A percentile compares a stretch with the other conserved stretches of the same genome.
These are phyloP conservation scores for Calcarius lapponicus DNA, from an alignment of 2,797 vertebrate genomes.

Conservation along the genomic window DNA sequence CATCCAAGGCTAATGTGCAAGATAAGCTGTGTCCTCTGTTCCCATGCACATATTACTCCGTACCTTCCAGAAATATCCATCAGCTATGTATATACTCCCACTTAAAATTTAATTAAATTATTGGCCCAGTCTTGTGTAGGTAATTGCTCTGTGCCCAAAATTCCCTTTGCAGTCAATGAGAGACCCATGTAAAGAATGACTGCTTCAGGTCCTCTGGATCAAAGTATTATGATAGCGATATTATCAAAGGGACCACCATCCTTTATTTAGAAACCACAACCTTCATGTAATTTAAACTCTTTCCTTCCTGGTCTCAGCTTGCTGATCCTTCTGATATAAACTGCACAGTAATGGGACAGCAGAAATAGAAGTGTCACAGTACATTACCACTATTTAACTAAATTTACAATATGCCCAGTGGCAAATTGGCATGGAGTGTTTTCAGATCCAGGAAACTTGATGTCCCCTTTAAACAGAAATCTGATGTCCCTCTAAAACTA, in stretches of 20 bases:
- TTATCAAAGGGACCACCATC: conserved; percentile 25
- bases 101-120: conserved; percentile 56
- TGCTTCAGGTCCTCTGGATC: not conserved
- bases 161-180: conserved; percentile 43
- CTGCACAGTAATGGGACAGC: not conserved
- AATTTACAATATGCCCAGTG: not conserved
- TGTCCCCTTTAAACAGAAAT: not conserved
- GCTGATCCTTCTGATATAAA: not conserved
- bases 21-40: not conserved
- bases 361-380: not conserved
- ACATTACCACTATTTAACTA: not conserved
- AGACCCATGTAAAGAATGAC: not conserved
- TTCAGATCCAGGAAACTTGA: not conserved
- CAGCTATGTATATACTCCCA: conserved; percentile 5
- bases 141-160: conserved; percentile 54
- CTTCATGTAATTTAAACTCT: conserved; percentile 18
- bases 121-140: not conserved
- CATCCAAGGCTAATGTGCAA: not conserved
- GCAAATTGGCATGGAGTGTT: not conserved
- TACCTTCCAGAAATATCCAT: conserved; percentile 20
- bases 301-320: not conserved
- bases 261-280: conserved; percentile 51
- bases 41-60: not conserved
- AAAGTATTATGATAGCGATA: not conserved
- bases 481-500: not conserved